Evolutionary conservation across 2,113 vertebrate genomes (phyloP).

Genomic region (Echinops telfairi): DNA sequence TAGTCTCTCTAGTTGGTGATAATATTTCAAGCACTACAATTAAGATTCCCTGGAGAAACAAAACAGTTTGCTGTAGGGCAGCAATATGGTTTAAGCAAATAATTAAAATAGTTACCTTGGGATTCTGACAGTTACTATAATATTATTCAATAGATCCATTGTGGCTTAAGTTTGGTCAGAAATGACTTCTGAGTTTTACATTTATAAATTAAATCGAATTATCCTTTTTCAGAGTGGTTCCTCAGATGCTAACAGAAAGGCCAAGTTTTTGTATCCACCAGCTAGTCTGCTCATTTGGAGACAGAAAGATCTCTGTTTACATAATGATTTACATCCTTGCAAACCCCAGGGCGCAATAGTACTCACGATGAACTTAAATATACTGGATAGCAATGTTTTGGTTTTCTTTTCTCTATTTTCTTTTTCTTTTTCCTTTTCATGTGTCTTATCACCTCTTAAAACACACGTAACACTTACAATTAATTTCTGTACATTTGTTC

Average conservation of each 20-base stretch:
- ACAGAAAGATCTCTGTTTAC: not conserved
- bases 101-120: not conserved
- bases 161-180: not conserved
- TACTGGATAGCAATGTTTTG: not conserved
- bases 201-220: not conserved
- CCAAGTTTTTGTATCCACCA: not conserved
- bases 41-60: not conserved
- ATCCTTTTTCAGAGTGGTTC: not conserved
- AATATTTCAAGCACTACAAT: not conserved
- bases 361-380: not conserved
- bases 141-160: not conserved
- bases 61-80: not conserved
- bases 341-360: not conserved
- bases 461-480: not conserved
- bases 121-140: not conserved
- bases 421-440: not conserved
- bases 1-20: not conserved
- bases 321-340: not conserved
- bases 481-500: not conserved
- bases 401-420: not conserved
- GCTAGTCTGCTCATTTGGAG: not conserved
- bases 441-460: not conserved
- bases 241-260: not conserved
- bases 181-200: not conserved
- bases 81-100: not conserved